Conservation (phyloP, 2,888 invertebrate species). For the Amorpha juglandis region DNA sequence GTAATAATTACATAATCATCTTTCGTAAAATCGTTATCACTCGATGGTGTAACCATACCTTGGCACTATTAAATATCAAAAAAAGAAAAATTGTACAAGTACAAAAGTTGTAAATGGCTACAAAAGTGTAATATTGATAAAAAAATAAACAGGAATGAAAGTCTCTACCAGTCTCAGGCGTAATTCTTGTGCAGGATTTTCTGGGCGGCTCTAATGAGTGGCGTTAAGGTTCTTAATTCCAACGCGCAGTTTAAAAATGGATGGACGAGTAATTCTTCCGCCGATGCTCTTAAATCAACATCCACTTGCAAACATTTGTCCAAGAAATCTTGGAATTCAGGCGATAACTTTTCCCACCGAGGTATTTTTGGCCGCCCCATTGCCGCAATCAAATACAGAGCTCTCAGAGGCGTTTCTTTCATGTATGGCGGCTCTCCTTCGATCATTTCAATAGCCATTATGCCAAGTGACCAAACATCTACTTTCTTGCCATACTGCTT, state of each 20-base stretch:
- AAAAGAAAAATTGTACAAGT: conserved; percentile 42
- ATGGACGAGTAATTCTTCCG: conserved; percentile 91
- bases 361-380: conserved; percentile 97
- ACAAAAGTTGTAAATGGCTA: conserved; percentile 63
- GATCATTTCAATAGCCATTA: conserved; percentile 97
- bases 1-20: conserved; percentile 31
- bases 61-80: conserved; percentile 51
- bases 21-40: conserved; percentile 25
- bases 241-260: conserved; percentile 91
- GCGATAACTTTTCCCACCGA: conserved; percentile 90
- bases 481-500: conserved; percentile 97
- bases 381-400: conserved; percentile 97
- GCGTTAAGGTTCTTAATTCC: conserved; percentile 91
- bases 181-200: conserved; percentile 89
- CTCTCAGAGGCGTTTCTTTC: conserved; percentile 95
- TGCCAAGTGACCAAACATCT: conserved; percentile 98
- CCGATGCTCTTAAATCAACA: conserved; percentile 90
- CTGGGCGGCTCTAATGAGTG: conserved; percentile 96
- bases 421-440: conserved; percentile 99
- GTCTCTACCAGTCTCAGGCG: conserved; percentile 64
- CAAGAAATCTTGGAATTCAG: conserved; percentile 91
- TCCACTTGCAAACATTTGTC: conserved; percentile 95
- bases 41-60: conserved; percentile 43
- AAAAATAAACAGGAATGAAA: conserved; percentile 57
- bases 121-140: conserved; percentile 57